A percentile compares a stretch with the other conserved stretches of the same genome.
Evolutionary conservation across 1,140 invertebrate species (phyloP).

Genomic region (Heliothis subflexa): DNA sequence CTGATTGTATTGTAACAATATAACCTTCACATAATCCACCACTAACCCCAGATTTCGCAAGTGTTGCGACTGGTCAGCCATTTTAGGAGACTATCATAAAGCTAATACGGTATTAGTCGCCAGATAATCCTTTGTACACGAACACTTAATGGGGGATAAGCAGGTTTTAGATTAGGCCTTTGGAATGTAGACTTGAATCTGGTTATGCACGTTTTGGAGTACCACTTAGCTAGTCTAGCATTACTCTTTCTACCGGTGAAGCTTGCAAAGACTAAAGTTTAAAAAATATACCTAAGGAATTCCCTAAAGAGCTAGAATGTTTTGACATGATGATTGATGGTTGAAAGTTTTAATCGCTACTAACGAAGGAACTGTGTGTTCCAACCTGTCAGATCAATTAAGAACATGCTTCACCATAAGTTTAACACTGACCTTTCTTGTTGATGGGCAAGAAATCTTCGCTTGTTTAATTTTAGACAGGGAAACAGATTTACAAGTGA

Average conservation of each 20-base stretch:
- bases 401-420: not conserved
- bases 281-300: no score
- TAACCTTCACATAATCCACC: conserved; percentile 14
- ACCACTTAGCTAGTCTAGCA: no score
- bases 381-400: not conserved
- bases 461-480: conserved; percentile 17
- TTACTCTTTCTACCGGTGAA: no score
- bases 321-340: no score
- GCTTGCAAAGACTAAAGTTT: no score
- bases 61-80: conserved; percentile 5
- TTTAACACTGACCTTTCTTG: conserved; percentile 9
- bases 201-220: not conserved
- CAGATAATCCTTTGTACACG: conserved; percentile 39
- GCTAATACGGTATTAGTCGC: conserved; percentile 23
- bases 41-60: conserved; percentile 13
- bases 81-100: conserved; percentile 34
- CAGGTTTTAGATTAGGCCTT: conserved; percentile 9
- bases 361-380: not conserved
- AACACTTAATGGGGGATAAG: conserved; percentile 28
- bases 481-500: conserved; percentile 16
- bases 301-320: no score
- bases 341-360: no score
- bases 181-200: not conserved
- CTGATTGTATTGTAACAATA: not conserved
- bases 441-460: not conserved